Evolutionary conservation across 37 sponge, comb jelly and placozoan genomes (phyloP).

Genomic region (Agelas oroides): DNA sequence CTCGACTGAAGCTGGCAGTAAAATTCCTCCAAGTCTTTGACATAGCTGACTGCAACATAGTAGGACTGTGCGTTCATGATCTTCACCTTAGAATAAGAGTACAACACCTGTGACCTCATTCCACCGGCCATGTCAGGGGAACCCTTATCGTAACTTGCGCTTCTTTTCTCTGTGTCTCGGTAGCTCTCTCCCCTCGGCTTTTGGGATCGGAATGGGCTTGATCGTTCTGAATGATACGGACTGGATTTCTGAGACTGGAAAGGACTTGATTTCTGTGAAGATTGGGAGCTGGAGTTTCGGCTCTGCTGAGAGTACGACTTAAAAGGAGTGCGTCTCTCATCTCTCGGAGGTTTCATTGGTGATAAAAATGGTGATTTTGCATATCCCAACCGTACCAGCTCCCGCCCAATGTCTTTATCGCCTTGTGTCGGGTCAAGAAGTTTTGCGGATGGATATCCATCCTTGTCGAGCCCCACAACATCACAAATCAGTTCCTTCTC

Average conservation of each 20-base stretch:
- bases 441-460: constrained; percentile 51
- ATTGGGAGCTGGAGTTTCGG: background rate
- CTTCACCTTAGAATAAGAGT: background rate
- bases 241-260: background rate
- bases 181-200: background rate
- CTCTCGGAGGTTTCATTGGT: no score
- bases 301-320: background rate
- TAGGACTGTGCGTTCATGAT: background rate
- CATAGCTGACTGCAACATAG: constrained; percentile 35
- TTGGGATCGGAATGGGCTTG: background rate
- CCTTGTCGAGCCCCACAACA: constrained; percentile 38
- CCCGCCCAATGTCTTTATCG: constrained; percentile 6
- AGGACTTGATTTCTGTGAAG: background rate
- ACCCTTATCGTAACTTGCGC: no score
- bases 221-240: background rate
- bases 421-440: constrained; percentile 11
- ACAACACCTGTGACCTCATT: no score
- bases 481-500: constrained; percentile 21
- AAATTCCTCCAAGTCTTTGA: constrained; percentile 46
- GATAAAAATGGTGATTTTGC: background rate
- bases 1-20: constrained; percentile 39
- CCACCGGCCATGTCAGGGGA: no score
- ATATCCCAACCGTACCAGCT: constrained; percentile 3
- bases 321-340: no score
- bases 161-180: no score